These are phyloP conservation scores for Sebastiscus albofasciatus DNA, from an alignment of 2,797 vertebrate genomes.

Conservation along the genomic window DNA sequence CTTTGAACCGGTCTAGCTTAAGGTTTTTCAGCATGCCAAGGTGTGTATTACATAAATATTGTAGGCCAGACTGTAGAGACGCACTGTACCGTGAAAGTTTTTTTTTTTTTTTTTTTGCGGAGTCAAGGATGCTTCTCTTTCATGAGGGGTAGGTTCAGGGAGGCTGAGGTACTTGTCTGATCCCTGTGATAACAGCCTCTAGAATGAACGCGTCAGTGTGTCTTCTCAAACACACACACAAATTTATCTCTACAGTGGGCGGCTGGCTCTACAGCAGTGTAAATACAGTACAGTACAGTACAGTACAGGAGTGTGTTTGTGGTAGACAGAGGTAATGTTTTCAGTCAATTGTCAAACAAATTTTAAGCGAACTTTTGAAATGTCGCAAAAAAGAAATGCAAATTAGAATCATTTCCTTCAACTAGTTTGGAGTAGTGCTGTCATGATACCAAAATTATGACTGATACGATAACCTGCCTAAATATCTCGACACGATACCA, in stretches of 20 bases:
- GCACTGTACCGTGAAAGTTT: slow-evolving; percentile 47
- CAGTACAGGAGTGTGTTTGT: slow-evolving; percentile 5
- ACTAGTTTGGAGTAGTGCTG: not conserved
- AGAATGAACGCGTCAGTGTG: slow-evolving; percentile 62
- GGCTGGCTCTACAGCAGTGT: slow-evolving; percentile 43
- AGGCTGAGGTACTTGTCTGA: slow-evolving; percentile 73
- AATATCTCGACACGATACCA: no score
- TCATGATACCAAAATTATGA: no score
- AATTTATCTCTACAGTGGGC: slow-evolving; percentile 49
- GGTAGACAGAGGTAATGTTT: not conserved
- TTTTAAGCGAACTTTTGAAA: not conserved
- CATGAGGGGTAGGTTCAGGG: slow-evolving; percentile 69
- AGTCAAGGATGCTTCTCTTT: slow-evolving; percentile 78
- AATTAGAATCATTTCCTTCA: not conserved
- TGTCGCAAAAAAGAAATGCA: not conserved
- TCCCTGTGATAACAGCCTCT: slow-evolving; percentile 68
- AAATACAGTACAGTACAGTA: slow-evolving; percentile 42
- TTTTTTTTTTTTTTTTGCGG: slow-evolving; percentile 28
- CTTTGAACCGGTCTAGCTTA: slow-evolving; percentile 59
- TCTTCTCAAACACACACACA: slow-evolving; percentile 41
- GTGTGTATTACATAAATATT: slow-evolving; percentile 80
- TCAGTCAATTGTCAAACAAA: not conserved
- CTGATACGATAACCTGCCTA: no score
- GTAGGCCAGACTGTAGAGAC: slow-evolving; percentile 63
- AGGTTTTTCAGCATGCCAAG: slow-evolving; percentile 66